Evolutionary conservation across 2,113 vertebrate genomes (phyloP), one percentile per base, ranked within the genome.

Genomic region (Morone chrysops): DNA sequence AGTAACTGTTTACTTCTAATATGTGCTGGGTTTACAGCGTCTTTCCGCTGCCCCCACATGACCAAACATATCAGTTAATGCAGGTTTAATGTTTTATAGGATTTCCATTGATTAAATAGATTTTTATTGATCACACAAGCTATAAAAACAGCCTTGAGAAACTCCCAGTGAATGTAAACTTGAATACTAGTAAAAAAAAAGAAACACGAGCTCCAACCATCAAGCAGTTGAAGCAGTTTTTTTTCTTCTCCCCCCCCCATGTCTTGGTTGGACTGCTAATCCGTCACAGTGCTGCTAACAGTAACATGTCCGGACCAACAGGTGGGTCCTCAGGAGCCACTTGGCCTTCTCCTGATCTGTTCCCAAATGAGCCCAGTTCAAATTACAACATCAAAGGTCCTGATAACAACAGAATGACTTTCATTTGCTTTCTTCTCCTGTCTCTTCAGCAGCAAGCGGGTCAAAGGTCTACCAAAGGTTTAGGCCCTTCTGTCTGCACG

Each of bases 301-400:
- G 80, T 43, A 72, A 67, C 74, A 76, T 70, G 45, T 82, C 70
- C 7, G 59, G 73, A 75, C 57, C 60, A 80, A 86, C 87, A 89
- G 85, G 78, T 89, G 87, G 80, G 66, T 56, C 74, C 78, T 89
- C 31, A 66, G 69, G 63, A 47, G 70, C 61, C 41, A 61, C 80
- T 81, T 75, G 61, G 43, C 66, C 65, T 53, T 22, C 18, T 60
- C 70, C 70, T 86, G 63, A 84, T 80, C 78, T 51, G 22, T 13
- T 81, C 73, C 59, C 36, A 43, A 59, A 51, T 36, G 12, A 47
- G 31, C 22, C n/a, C 41, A 62, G 87, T 80, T 91, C n/a, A 25
- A 73, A 60, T 90, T 88, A 74, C 86, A 78, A 31, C 69, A 84
- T 69, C 59, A 71, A 68, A 88, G 81, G 47, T 40, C 59, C 59